Base-by-base conservation (phyloP, 92 coral and sea anemone genomes). In the Phenganax subtilis region DNA sequence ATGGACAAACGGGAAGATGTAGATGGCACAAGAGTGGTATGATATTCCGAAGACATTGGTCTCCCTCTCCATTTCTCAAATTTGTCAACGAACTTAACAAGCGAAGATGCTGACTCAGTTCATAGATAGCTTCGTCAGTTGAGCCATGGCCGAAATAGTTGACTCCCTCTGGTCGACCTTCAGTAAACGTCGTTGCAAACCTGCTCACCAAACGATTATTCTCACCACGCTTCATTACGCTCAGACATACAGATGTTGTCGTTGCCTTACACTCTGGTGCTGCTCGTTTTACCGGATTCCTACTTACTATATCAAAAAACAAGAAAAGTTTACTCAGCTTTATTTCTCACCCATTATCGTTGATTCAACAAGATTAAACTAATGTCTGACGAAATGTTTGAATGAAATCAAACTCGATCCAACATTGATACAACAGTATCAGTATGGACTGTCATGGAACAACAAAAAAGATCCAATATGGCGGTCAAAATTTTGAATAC, bases 41-140 rank as follows among this genome's bases (percentile, higher is more conserved):
- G 51, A 75, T 63, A 55, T 55, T 3, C 7, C 1, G 17, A 1
- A 27, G 7, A 29, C 80, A 75, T 6, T 6, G 7, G 6, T 5
- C 31, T 16, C 11, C 64, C 2, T 55, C 66, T 1, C 44, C 2
- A 16, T 16, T 25, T 6, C 8, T 8, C 53, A 2, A 68, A 6
- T 68, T 54, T 68, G 9, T 12, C 11, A 75, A 75, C 0, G 52
- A 7, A 54, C 80, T 75, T 17, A 75, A 27, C 16, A 75, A 17
- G 14, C 64, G 80, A 25, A 75, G 27, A 75, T 75, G 63, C 30
- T 16, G 62, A 31, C 80, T 75, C 1, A 75, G 63, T 55, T 75
- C 80, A 58, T 51, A 75, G 37, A 57, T 30, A 10, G 80, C 80
- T 75, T 75, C 64, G 57, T 55, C 80, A 8, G 64, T 75, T 55